Evolutionary conservation across 2,888 invertebrate species (phyloP).

Genomic region (Rhagonycha fulva): DNA sequence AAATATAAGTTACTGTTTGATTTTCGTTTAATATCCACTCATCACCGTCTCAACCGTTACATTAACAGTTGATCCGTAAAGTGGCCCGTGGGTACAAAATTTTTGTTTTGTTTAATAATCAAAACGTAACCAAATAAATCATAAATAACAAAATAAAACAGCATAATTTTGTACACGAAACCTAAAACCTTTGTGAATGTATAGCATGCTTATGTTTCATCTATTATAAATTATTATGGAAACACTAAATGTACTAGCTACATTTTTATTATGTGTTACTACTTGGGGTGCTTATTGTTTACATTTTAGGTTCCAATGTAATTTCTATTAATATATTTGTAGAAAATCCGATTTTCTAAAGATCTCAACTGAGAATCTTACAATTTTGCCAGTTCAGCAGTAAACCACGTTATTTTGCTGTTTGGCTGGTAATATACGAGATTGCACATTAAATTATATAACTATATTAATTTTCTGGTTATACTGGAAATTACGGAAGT

Average conservation of each 20-base stretch:
- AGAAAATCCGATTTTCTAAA: neutral
- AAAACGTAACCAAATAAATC: neutral
- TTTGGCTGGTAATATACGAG: neutral
- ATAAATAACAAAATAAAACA: neutral
- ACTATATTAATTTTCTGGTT: neutral
- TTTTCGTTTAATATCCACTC: too few species aligned
- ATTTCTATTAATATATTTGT: neutral
- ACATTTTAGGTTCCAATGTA: neutral
- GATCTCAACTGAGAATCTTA: neutral
- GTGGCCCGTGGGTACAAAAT: too few species aligned
- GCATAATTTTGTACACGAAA: neutral
- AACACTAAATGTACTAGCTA: neutral
- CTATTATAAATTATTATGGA: neutral
- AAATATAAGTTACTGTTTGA: too few species aligned
- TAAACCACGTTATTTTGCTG: neutral
- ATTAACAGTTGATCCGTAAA: too few species aligned
- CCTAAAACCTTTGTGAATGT: too few species aligned
- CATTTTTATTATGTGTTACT: neutral
- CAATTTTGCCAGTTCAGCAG: neutral
- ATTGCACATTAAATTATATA: neutral
- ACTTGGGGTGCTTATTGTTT: neutral
- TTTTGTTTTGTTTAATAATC: neutral
- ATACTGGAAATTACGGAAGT: neutral
- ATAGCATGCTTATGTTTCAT: neutral
- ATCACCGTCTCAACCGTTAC: too few species aligned